Evolutionary conservation across 2,113 vertebrate species (phyloP).

Genomic region (Solenodon paradoxus): DNA sequence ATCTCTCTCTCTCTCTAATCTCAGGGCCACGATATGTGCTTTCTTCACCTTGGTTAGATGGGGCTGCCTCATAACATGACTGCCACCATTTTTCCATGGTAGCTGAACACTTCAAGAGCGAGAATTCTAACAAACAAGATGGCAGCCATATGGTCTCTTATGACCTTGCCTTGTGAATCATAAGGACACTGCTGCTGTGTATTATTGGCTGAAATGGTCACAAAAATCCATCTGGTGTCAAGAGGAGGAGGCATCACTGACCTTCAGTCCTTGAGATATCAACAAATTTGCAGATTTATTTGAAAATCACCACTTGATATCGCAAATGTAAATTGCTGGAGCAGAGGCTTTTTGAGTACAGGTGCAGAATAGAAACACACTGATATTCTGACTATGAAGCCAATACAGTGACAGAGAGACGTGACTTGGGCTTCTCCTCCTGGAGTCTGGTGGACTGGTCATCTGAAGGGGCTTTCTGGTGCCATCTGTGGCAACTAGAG

Average conservation of each 20-base stretch:
- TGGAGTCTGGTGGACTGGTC: neutral
- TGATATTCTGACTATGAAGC: neutral
- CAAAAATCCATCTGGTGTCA: neutral
- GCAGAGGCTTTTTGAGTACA: neutral
- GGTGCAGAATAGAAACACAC: neutral
- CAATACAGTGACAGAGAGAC: neutral
- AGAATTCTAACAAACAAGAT: neutral
- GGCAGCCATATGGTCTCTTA: neutral
- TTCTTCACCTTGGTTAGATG: neutral
- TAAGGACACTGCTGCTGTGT: neutral
- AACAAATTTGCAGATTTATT: neutral
- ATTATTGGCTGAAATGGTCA: neutral
- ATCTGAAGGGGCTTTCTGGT: neutral
- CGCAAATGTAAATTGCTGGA: neutral
- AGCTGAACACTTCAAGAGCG: neutral
- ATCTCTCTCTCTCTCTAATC: neutral
- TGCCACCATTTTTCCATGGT: neutral
- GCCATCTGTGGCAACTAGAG: neutral
- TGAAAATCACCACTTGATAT: neutral
- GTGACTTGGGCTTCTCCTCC: neutral
- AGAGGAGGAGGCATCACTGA: neutral
- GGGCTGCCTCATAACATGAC: neutral
- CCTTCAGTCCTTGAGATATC: neutral
- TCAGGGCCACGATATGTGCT: no score
- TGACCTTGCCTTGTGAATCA: neutral